phyloP scores from a whole-genome alignment of 2,888 invertebrate species.

The Xylota sylvarum region DNA sequence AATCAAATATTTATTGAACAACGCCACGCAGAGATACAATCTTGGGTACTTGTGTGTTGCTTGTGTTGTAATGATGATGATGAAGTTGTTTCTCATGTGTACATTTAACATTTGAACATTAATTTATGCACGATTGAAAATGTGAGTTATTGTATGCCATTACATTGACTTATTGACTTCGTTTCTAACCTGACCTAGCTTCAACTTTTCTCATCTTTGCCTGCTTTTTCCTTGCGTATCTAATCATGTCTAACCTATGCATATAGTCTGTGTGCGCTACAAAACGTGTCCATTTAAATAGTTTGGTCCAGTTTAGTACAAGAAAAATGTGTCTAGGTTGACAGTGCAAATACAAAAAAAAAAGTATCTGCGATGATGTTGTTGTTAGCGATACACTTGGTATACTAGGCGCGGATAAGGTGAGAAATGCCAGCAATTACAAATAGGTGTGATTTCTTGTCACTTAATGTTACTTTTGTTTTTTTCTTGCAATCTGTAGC shows the following conservation, averaged over 20 bases:
- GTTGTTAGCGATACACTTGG: conserved; percentile 26
- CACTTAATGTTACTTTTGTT: conserved; percentile 50
- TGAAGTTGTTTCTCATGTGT: conserved; percentile 75
- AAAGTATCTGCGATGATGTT: conserved; percentile 29
- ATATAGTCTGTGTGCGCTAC: conserved; percentile 25
- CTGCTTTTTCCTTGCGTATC: not conserved
- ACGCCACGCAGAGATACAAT: conserved; percentile 54
- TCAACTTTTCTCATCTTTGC: conserved; percentile 39
- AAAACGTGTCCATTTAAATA: conserved; percentile 34
- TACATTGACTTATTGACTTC: conserved; percentile 75
- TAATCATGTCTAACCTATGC: conserved; percentile 11
- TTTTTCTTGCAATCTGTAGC: conserved; percentile 27
- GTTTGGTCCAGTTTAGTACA: conserved; percentile 56
- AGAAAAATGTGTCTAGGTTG: conserved; percentile 52
- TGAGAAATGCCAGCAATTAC: conserved; percentile 72
- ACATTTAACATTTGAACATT: conserved; percentile 74
- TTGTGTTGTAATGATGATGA: conserved; percentile 66
- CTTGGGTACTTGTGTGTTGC: conserved; percentile 36
- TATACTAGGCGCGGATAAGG: conserved; percentile 56
- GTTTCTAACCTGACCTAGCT: conserved; percentile 53
- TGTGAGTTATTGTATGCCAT: conserved; percentile 73
- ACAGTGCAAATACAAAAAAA: conserved; percentile 51
- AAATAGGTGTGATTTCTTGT: conserved; percentile 73
- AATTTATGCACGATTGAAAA: conserved; percentile 74
- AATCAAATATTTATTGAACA: conserved; percentile 75